Percentiles rank a stretch among this genome's conserved stretches.
Evolutionary conservation across 2,888 invertebrate genomes (phyloP).

Genomic region (Lottia gigantea): DNA sequence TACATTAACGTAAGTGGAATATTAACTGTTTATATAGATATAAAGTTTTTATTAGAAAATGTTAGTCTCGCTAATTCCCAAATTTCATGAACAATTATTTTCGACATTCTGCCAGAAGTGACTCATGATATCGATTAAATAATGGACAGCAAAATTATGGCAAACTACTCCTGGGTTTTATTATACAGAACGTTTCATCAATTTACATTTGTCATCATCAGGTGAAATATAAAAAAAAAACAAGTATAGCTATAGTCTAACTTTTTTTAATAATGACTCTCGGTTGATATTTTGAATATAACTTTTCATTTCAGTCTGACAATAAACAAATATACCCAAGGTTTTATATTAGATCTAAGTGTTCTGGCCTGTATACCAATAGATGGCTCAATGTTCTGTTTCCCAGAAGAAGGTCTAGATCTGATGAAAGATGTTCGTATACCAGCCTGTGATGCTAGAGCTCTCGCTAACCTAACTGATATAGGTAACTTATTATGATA

Average conservation of each 20-base stretch:
- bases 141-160: too few species aligned
- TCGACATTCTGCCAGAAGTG: too few species aligned
- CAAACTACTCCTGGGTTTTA: too few species aligned
- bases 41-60: too few species aligned
- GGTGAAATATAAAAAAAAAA: neutral
- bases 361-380: slow-evolving; percentile 17
- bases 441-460: slow-evolving; percentile 23
- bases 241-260: too few species aligned
- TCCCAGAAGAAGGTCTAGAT: slow-evolving; percentile 12
- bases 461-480: slow-evolving; percentile 9
- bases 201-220: too few species aligned
- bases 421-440: slow-evolving; percentile 17
- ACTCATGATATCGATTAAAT: too few species aligned
- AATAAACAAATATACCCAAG: neutral
- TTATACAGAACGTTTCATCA: too few species aligned
- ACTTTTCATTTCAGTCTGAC: slow-evolving; percentile 1
- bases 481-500: neutral
- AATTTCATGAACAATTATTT: too few species aligned
- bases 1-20: neutral
- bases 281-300: neutral
- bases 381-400: slow-evolving; percentile 9
- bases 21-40: too few species aligned
- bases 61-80: too few species aligned
- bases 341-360: slow-evolving; percentile 15
- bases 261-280: too few species aligned